phyloP scores from a whole-genome alignment of 2,888 invertebrate species.

The Polyommatus icarus region DNA sequence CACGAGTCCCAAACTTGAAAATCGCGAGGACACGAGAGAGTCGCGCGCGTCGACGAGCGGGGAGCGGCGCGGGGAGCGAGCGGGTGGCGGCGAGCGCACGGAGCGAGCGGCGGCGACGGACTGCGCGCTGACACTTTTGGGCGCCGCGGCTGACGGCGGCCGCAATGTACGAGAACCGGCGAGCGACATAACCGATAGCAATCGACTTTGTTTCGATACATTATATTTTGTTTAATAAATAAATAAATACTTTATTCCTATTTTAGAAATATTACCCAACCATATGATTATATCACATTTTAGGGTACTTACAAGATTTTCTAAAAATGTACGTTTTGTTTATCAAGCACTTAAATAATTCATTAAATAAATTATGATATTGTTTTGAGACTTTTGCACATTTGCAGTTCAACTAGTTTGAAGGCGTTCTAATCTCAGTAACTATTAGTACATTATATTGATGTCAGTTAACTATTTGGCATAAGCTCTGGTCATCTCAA shows the following conservation, averaged over 20 bases:
- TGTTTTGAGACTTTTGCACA: too few species aligned
- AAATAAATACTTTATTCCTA: too few species aligned
- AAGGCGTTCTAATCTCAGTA: too few species aligned
- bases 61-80: constrained; percentile 58
- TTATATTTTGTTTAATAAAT: too few species aligned
- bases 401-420: too few species aligned
- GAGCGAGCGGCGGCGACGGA: constrained; percentile 71
- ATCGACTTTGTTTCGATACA: not conserved
- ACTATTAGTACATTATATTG: too few species aligned
- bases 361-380: too few species aligned
- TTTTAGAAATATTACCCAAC: too few species aligned
- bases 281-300: too few species aligned
- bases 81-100: constrained; percentile 59
- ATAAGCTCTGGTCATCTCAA: too few species aligned
- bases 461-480: too few species aligned
- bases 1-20: constrained; percentile 53
- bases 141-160: constrained; percentile 45
- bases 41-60: constrained; percentile 65
- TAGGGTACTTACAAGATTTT: not conserved
- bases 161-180: constrained; percentile 55
- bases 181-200: not conserved
- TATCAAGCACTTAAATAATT: too few species aligned
- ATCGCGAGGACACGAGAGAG: constrained; percentile 48
- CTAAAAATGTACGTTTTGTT: not conserved
- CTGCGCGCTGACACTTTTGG: constrained; percentile 56